Conservation (phyloP, 2,888 invertebrate species). For the Hyposoter dolosus region DNA sequence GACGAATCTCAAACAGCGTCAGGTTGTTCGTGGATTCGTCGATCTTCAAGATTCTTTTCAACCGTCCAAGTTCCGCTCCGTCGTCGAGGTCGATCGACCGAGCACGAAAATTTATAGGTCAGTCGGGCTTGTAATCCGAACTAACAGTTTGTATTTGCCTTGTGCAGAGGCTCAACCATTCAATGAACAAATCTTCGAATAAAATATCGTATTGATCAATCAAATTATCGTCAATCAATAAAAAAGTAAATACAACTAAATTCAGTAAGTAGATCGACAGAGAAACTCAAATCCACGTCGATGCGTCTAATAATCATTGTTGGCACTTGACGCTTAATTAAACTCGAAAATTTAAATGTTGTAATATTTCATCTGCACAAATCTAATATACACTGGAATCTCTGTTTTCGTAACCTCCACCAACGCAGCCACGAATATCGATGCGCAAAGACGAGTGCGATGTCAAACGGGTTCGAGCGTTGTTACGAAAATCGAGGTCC, state of each 20-base stretch:
- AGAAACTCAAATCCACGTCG: neutral
- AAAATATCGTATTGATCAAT: slow-evolving; percentile 40
- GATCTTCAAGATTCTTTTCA: slow-evolving; percentile 91
- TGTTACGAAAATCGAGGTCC: no score
- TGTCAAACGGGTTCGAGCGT: no score
- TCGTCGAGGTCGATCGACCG: slow-evolving; percentile 96
- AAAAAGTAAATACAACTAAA: neutral
- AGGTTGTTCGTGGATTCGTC: slow-evolving; percentile 92
- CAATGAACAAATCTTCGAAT: slow-evolving; percentile 11
- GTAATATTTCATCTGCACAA: neutral
- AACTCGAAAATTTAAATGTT: neutral
- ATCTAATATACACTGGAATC: neutral
- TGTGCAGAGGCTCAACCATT: slow-evolving; percentile 15
- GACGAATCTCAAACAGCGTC: slow-evolving; percentile 96
- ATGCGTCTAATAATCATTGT: neutral
- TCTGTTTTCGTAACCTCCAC: no score
- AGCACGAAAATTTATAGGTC: slow-evolving; percentile 96
- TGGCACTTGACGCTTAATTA: neutral
- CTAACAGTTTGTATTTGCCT: slow-evolving; percentile 19
- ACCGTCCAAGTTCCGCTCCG: slow-evolving; percentile 92
- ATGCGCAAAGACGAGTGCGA: no score
- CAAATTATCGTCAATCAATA: neutral
- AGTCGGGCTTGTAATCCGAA: slow-evolving; percentile 41
- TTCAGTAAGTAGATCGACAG: neutral
- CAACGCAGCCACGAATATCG: no score